Evolutionary conservation across 1,140 invertebrate genomes (phyloP), one percentile per base, ranked within the genome.

Genomic region (Arctopsyche grandis): DNA sequence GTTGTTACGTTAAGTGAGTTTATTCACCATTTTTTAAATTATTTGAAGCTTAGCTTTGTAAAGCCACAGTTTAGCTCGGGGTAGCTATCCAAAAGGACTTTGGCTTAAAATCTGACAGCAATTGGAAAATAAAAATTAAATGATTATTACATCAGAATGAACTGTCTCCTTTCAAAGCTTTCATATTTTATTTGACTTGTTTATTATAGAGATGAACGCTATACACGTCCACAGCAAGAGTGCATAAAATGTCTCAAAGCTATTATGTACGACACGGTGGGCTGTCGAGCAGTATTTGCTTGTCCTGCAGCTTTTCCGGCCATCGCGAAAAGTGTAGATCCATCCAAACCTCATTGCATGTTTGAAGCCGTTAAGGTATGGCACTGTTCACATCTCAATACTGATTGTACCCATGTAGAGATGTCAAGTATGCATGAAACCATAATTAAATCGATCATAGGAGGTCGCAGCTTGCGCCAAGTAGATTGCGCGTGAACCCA

Each of bases 251-350:
- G 97, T 86, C 85, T 99, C 5, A 94, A 94, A 83, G 96, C 96
- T 9, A 95, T 97, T 58, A 95, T 97, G 92, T 98, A 99, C 87
- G 98, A 98, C 85, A 98, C 95, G 4, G 94, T 93, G 74, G 97
- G 98, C 7, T 91, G 98, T 66, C 94, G 95, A 82, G 91, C 93
- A 75, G 93, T 98, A 83, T 92, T 97, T 83, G 91, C 92, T 9
- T 93, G 96, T 84, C 89, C 93, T 63, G 94, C 96, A 84, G 96
- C 96, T 0, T 89, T 99, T 58, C 93, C 93, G 0, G 92, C 97
- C n/a, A 89, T 99, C 7, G 96, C 97, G 0, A 90, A 94, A 76
- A 96, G 95, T 19, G 87, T 99, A 19, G 95, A 98, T 85, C 92
- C 93, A 0, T 90, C 89, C 26, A 94, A 94, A 84, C 93, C 93